A percentile compares a stretch with the other conserved stretches of the same genome.
Evolutionary conservation across 1,140 invertebrate genomes (phyloP).

Genomic region (Drosophila bipectinata): DNA sequence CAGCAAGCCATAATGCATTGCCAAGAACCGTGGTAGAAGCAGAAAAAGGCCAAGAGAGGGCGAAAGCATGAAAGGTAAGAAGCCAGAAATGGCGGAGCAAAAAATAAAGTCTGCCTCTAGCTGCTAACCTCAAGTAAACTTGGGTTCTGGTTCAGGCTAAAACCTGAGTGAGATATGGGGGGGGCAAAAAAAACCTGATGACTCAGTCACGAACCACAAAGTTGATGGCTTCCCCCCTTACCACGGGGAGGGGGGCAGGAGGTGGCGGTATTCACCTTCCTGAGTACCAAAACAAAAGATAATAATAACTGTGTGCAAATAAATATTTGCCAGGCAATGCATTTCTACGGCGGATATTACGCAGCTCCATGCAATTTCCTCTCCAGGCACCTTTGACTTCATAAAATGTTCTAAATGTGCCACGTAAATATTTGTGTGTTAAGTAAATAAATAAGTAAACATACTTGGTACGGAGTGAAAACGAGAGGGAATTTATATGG

Average conservation of each 20-base stretch:
- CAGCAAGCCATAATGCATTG: constrained; percentile 38
- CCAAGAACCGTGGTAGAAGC: constrained; percentile 6
- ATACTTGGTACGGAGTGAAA: constrained; percentile 45
- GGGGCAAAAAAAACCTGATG: constrained; percentile 52
- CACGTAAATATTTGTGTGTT: constrained; percentile 26
- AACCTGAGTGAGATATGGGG: not conserved
- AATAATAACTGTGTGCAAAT: constrained; percentile 44
- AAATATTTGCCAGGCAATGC: constrained; percentile 39
- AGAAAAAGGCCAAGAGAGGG: constrained; percentile 28
- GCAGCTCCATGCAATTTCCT: constrained; percentile 49
- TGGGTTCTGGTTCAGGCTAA: constrained; percentile 43
- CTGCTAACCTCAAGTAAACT: constrained; percentile 66
- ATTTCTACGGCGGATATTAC: constrained; percentile 60
- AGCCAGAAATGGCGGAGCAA: constrained; percentile 24
- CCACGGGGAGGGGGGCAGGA: not conserved
- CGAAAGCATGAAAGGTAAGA: constrained; percentile 25
- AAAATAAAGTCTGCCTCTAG: constrained; percentile 36
- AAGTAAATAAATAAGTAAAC: constrained; percentile 20
- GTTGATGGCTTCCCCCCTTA: constrained; percentile 43
- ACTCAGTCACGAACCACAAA: constrained; percentile 63
- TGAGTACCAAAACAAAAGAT: constrained; percentile 39
- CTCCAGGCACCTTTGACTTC: constrained; percentile 1
- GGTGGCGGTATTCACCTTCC: constrained; percentile 7
- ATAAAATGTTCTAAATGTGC: constrained; percentile 24
- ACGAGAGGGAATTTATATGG: constrained; percentile 39